These are phyloP conservation scores for Leptinotarsa peninsularis DNA, from an alignment of 2,888 invertebrate species.

Conservation along the genomic window DNA sequence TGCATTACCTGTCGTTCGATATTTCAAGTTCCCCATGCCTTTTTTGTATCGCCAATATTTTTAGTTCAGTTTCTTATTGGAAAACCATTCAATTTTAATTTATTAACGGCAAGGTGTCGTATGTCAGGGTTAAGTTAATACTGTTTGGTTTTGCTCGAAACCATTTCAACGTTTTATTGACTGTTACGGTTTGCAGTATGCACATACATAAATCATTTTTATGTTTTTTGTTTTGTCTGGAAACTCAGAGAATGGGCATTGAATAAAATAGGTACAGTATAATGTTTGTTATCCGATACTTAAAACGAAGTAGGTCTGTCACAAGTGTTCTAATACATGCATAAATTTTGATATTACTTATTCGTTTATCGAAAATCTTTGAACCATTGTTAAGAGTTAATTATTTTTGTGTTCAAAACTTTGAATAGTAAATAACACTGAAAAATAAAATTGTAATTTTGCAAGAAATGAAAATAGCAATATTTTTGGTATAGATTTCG, in stretches of 20 bases:
- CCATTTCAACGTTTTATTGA: conserved; percentile 26
- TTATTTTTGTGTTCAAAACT: no score
- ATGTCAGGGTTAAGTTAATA: conserved; percentile 25
- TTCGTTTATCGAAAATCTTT: no score
- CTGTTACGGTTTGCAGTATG: conserved; percentile 22
- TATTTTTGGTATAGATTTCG: no score
- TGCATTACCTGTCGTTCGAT: background rate
- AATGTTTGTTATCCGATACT: background rate
- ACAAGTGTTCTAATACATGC: background rate
- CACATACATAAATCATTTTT: conserved; percentile 27
- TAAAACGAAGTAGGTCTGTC: background rate
- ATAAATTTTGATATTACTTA: background rate
- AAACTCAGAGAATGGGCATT: conserved; percentile 12
- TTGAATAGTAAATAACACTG: no score
- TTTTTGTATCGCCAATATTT: background rate
- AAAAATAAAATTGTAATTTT: no score
- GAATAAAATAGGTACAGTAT: conserved; percentile 10
- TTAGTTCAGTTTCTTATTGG: conserved; percentile 6
- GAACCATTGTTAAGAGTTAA: no score
- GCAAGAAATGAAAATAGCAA: no score
- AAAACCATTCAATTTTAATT: conserved; percentile 28
- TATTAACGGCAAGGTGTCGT: conserved; percentile 28
- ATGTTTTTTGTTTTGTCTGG: conserved; percentile 26
- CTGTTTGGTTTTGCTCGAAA: conserved; percentile 24
- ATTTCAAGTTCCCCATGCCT: background rate